These are phyloP conservation scores for Myotis brandtii DNA, from an alignment of 2,113 vertebrate genomes.

Conservation along the genomic window DNA sequence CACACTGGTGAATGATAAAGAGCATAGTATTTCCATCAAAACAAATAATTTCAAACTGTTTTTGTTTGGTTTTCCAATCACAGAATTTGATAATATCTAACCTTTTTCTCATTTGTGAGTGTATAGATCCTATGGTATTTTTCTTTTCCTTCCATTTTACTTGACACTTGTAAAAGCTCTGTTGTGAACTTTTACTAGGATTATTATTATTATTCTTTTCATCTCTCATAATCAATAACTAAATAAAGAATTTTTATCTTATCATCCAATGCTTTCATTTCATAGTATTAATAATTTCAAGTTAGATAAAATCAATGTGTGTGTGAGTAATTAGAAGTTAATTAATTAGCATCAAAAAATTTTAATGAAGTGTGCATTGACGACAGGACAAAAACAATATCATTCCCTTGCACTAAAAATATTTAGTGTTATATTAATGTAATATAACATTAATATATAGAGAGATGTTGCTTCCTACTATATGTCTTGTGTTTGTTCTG, in stretches of 20 bases:
- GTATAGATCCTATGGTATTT: background rate
- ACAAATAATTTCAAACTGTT: constrained; percentile 8
- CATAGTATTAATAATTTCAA: background rate
- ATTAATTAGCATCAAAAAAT: background rate
- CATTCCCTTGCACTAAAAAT: background rate
- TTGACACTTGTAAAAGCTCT: background rate
- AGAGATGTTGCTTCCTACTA: background rate
- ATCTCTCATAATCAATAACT: background rate
- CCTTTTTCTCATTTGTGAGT: background rate
- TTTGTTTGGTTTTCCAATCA: background rate
- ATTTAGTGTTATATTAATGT: background rate
- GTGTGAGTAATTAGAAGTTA: background rate
- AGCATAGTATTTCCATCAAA: background rate
- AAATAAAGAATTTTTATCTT: constrained; percentile 11
- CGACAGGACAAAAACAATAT: background rate
- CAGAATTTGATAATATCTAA: background rate
- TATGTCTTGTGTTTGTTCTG: background rate
- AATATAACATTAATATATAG: background rate
- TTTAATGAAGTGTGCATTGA: background rate
- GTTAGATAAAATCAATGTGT: background rate
- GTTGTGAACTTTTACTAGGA: background rate
- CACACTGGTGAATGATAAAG: background rate
- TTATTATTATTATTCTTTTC: background rate
- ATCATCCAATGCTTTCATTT: background rate
- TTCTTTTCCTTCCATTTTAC: background rate